phyloP scores from a whole-genome alignment of 2,888 invertebrate species.

The Epinotia brunnichana region DNA sequence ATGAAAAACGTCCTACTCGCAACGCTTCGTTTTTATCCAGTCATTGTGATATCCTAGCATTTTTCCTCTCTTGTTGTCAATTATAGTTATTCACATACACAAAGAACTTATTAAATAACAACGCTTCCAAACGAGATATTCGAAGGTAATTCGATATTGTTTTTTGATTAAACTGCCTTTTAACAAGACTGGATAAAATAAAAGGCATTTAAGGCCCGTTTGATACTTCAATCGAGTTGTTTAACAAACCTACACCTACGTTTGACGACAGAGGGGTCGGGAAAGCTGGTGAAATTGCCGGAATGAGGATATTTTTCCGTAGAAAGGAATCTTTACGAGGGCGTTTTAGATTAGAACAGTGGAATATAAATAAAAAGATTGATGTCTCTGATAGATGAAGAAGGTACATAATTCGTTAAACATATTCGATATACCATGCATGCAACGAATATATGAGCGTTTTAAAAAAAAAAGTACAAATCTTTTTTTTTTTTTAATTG shows the following conservation, averaged over 20 bases:
- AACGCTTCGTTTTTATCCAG: too few species aligned
- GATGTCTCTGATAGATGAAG: too few species aligned
- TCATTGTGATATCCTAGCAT: too few species aligned
- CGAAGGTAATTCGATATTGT: background rate
- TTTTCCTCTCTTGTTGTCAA: too few species aligned
- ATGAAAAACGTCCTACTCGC: too few species aligned
- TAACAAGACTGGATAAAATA: background rate
- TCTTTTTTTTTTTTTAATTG: too few species aligned
- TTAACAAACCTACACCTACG: slow-evolving; percentile 8
- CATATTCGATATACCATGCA: too few species aligned
- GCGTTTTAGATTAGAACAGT: background rate
- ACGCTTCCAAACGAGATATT: background rate
- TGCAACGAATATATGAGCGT: too few species aligned
- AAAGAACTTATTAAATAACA: background rate
- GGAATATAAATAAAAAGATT: background rate
- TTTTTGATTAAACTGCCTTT: background rate
- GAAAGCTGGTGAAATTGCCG: slow-evolving; percentile 1
- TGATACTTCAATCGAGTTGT: slow-evolving; percentile 2
- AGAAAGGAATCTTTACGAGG: background rate
- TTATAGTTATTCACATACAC: too few species aligned
- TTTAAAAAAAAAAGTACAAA: too few species aligned
- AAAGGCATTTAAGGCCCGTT: slow-evolving; percentile 1
- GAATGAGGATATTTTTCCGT: slow-evolving; percentile 2
- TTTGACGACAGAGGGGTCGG: slow-evolving; percentile 2
- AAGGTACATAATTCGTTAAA: too few species aligned